Evolutionary conservation across 2,797 vertebrate species (phyloP).

Genomic region (Spatula versicolor): DNA sequence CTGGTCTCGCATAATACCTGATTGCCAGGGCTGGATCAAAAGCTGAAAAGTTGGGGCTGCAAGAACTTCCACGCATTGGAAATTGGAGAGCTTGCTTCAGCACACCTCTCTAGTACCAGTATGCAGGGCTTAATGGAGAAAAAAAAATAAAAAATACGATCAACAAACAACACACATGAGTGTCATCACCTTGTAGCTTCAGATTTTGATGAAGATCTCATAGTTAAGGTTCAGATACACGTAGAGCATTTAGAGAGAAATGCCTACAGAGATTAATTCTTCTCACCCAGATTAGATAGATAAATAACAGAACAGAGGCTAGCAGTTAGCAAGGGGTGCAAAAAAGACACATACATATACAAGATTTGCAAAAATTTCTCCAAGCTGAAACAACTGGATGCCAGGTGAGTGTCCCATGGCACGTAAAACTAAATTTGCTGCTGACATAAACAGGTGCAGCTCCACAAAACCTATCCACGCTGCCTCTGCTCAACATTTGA

Average conservation of each 20-base stretch:
- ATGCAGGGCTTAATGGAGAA: background rate
- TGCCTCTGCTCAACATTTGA: constrained; percentile 16
- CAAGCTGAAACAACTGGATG: background rate
- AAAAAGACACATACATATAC: background rate
- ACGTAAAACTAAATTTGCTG: constrained; percentile 29
- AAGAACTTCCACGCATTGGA: background rate
- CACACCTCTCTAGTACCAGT: background rate
- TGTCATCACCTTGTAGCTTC: background rate
- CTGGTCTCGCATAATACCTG: background rate
- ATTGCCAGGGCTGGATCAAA: background rate
- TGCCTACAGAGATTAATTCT: background rate
- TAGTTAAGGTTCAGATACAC: background rate
- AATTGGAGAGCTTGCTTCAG: background rate
- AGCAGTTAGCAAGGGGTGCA: background rate
- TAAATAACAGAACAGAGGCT: background rate
- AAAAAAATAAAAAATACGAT: background rate
- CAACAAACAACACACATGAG: background rate
- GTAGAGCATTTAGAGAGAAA: background rate
- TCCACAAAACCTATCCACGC: constrained; percentile 26
- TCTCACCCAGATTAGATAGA: background rate
- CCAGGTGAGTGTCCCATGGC: background rate
- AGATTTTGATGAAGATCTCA: background rate
- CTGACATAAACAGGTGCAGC: constrained; percentile 24
- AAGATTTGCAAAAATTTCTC: background rate
- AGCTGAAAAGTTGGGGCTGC: background rate